These are phyloP conservation scores for Rhyacophila evoluta DNA, from an alignment of 2,888 invertebrate species.

Conservation along the genomic window DNA sequence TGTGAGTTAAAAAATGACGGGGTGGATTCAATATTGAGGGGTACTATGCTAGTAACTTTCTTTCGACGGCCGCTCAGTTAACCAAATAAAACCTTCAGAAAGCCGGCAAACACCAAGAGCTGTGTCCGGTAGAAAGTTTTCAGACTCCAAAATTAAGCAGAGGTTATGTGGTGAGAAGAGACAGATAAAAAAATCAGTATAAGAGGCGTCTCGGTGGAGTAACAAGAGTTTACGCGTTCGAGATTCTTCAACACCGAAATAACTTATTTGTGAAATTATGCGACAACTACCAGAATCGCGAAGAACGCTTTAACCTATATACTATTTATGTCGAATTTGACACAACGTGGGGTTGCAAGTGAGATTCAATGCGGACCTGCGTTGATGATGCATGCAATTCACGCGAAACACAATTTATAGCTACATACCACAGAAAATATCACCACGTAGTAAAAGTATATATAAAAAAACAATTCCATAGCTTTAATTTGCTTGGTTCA, in stretches of 20 bases:
- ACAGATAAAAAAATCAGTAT: neutral
- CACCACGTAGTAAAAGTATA: no score
- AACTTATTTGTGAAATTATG: neutral
- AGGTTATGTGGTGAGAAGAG: neutral
- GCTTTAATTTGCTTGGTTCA: no score
- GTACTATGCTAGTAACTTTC: no score
- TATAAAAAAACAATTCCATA: no score
- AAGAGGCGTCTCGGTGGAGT: neutral
- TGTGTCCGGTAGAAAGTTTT: conserved; percentile 11
- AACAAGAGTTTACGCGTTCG: neutral
- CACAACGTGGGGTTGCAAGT: neutral
- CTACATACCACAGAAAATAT: no score
- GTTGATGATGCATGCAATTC: neutral
- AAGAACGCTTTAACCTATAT: neutral
- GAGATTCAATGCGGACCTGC: no score
- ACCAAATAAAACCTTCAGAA: neutral
- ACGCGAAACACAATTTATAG: neutral
- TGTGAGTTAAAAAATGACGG: no score
- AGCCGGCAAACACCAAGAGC: neutral
- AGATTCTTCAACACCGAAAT: neutral
- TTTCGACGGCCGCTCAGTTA: neutral
- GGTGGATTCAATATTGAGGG: no score
- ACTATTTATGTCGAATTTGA: neutral
- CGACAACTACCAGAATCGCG: conserved; percentile 1
- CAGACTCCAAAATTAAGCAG: neutral